These are phyloP conservation scores for Sinella curviseta DNA, from an alignment of 1,140 invertebrate genomes.

Conservation along the genomic window DNA sequence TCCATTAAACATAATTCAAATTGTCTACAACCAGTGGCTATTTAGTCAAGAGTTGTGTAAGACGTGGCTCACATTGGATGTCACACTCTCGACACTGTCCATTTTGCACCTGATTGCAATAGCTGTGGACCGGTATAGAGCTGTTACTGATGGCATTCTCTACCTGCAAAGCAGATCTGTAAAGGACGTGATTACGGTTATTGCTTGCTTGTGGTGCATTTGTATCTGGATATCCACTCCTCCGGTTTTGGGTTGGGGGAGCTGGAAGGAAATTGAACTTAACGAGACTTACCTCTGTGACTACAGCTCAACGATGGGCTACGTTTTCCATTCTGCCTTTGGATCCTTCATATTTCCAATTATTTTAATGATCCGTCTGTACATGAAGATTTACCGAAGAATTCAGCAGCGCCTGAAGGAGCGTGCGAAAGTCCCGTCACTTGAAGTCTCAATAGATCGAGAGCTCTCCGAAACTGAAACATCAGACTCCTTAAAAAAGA, in stretches of 20 bases:
- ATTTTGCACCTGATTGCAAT: slow-evolving; percentile 18
- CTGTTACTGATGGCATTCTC: not conserved
- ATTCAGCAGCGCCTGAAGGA: not conserved
- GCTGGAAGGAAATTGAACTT: not conserved
- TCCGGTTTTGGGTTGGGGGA: slow-evolving; percentile 2
- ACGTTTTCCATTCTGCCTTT: slow-evolving; percentile 9
- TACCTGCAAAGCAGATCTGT: not conserved
- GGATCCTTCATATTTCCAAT: slow-evolving; percentile 14
- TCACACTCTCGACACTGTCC: not conserved
- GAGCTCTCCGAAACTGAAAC: not conserved
- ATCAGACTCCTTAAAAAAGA: not conserved
- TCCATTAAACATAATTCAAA: not conserved
- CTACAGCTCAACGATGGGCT: not conserved
- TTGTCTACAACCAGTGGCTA: not conserved
- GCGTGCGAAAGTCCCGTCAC: not conserved
- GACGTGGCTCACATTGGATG: not conserved
- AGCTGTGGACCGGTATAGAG: slow-evolving; percentile 12
- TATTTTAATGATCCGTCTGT: not conserved
- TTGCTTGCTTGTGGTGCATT: not conserved
- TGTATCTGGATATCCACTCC: not conserved
- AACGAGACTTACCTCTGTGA: not conserved
- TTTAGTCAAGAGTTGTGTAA: not conserved
- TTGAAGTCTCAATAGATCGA: not conserved
- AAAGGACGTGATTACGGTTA: not conserved
- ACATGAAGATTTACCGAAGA: not conserved